A percentile compares a stretch with the other conserved stretches of the same genome.
These are phyloP conservation scores for Parauchenoglanis punctatus DNA, from an alignment of 2,797 vertebrate genomes.

Conservation along the genomic window DNA sequence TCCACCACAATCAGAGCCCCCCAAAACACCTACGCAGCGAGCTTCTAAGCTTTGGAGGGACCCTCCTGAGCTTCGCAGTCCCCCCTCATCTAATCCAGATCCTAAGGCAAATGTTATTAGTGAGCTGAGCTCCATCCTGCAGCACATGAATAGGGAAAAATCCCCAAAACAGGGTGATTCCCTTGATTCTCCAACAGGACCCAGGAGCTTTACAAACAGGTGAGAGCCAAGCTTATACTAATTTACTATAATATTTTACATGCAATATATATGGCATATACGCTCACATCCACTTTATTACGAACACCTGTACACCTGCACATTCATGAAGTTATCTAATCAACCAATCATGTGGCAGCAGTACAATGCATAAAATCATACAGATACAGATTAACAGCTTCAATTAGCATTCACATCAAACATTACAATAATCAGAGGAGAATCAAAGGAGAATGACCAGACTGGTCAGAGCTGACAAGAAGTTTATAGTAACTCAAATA, in stretches of 20 bases:
- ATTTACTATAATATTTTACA: background rate
- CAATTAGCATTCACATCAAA: background rate
- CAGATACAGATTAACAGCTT: background rate
- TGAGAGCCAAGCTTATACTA: slow-evolving; percentile 62
- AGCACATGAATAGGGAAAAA: slow-evolving; percentile 94
- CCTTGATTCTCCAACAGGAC: slow-evolving; percentile 83
- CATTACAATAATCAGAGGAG: background rate
- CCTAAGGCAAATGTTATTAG: slow-evolving; percentile 93
- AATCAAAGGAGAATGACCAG: background rate
- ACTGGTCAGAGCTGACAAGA: too few species aligned
- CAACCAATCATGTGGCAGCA: background rate
- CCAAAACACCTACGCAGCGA: slow-evolving; percentile 85
- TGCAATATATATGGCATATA: background rate
- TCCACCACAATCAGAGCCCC: slow-evolving; percentile 78
- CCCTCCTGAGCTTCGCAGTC: slow-evolving; percentile 84
- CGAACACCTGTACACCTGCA: background rate
- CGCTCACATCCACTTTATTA: too few species aligned
- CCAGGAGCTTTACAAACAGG: slow-evolving; percentile 87
- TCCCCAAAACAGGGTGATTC: slow-evolving; percentile 85
- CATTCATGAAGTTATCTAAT: background rate
- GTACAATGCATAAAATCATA: background rate
- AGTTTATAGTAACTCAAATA: too few species aligned
- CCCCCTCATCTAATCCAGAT: slow-evolving; percentile 83
- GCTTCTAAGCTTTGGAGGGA: slow-evolving; percentile 96
- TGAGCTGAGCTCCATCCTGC: slow-evolving; percentile 95